phyloP scores from a whole-genome alignment of 2,113 vertebrate species.

The Sigmodon hispidus region DNA sequence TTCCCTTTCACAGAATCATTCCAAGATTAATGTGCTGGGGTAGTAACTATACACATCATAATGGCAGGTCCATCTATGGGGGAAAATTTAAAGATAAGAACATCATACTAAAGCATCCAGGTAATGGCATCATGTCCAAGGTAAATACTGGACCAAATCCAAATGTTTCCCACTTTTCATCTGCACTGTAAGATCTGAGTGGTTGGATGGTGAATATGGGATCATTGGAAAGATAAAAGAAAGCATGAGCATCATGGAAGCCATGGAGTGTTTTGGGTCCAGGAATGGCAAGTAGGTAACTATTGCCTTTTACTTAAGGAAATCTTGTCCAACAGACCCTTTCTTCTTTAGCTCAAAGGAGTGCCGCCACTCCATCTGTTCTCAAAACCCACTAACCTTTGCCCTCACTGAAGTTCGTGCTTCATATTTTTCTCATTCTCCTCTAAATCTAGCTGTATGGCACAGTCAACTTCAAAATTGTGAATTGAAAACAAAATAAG shows the following conservation, averaged over 20 bases:
- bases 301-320: neutral
- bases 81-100: neutral
- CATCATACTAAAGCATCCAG: neutral
- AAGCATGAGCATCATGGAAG: neutral
- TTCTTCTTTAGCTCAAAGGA: neutral
- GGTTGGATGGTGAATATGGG: neutral
- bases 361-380: neutral
- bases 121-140: neutral
- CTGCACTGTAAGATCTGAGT: neutral
- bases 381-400: neutral
- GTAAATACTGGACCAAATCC: neutral
- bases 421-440: neutral
- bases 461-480: neutral
- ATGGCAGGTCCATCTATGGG: neutral
- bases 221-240: neutral
- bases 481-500: neutral
- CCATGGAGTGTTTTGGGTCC: neutral
- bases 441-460: neutral
- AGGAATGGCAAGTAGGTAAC: neutral
- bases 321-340: neutral
- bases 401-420: neutral
- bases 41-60: neutral
- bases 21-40: neutral
- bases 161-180: neutral
- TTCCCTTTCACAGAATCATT: neutral